Evolutionary conservation across 2,113 vertebrate species (phyloP), one percentile per base, ranked within the genome.

Genomic region (Conger conger): DNA sequence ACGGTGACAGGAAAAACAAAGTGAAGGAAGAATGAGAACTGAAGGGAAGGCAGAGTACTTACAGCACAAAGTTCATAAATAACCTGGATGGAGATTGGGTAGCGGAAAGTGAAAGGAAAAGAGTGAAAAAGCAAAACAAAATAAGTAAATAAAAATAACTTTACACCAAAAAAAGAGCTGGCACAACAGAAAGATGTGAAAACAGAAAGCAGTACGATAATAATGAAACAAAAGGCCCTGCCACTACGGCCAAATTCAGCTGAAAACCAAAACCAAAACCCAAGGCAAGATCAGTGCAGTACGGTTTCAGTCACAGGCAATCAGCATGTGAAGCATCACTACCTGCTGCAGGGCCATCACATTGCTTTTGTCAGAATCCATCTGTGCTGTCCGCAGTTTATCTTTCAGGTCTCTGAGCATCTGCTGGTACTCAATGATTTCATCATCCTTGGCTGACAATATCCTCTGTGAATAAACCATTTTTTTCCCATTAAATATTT

Each of bases 311-410:
- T 13, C 68, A 45, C 27, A 35, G 27, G 15, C 78, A 60, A 37
- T 27, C 35, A 68, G 45, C 35, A 79, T 30, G 30, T 33, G 35
- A 1, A 42, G 37, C 18, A 20, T 42, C 4, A 18, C 35, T 94
- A 99, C 98, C 98, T 99, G 98, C 87, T 98, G 98, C 87, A 99
- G 93, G 50, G 95, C 93, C 37, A 98, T 90, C 42, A 99, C 82
- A 85, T 92, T 98, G 93, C 94, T 98, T 92, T 96, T 98, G 89
- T 99, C 97, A 85, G 95, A 91, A 93, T 99, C 97, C 91, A 99
- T 90, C 85, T 98, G 96, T 15, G 94, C 90, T 76, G 95, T 92
- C 83, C 96, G 95, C 45, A 99, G 90, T 90, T 97, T 99, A 38
- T 98, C 97, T 86, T 93, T 95, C 82, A 99, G 90, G 68, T 95